Base-by-base conservation (phyloP, 2,113 vertebrate genomes). In the Ancistrus triradiatus region DNA sequence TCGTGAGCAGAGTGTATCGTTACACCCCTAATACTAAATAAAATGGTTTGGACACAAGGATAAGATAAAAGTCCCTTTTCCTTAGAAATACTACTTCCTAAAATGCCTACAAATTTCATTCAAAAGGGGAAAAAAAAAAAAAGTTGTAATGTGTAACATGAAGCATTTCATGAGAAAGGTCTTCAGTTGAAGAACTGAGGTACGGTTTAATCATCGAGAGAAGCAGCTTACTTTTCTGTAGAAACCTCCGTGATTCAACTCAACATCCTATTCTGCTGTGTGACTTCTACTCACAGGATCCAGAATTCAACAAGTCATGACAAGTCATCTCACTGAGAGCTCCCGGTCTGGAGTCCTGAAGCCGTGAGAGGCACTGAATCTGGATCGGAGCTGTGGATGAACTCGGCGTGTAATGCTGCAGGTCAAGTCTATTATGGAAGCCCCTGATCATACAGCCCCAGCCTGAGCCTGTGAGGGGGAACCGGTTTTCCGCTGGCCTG, bases 401-500 rank as follows among this genome's bases (percentile, higher is more conserved):
- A 52, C 55, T 42, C 47, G 24, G 52, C 40, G 19, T n/a, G n/a
- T n/a, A n/a, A n/a, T 40, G 22, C 66, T 62, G 59, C 28, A 10
- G 27, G 50, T 61, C 35, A 42, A 51, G 50, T 57, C 44, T 38
- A 37, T 50, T 11, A 19, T 8, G 6, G 6, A 35, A 19, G 4
- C 33, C 28, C 9, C 37, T 37, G 14, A n/a, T 68, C 66, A 69
- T 65, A 65, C 61, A 6, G 65, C 56, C 51, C 52, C 67, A 11
- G 42, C 33, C 18, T 38, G 59, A 37, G 60, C 19, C 52, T 44
- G 53, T 50, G 55, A 37, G 18, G 75, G 63, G 0, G 90, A 81
- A 64, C 90, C 90, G 0, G 78, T 81, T 90, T 92, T 88, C 95
- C 94, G 95, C 38, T 92, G 91, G 67, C 91, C 62, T 0, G 81